These are phyloP conservation scores for Polypterus senegalus DNA, from an alignment of 2,113 vertebrate genomes.

Conservation along the genomic window DNA sequence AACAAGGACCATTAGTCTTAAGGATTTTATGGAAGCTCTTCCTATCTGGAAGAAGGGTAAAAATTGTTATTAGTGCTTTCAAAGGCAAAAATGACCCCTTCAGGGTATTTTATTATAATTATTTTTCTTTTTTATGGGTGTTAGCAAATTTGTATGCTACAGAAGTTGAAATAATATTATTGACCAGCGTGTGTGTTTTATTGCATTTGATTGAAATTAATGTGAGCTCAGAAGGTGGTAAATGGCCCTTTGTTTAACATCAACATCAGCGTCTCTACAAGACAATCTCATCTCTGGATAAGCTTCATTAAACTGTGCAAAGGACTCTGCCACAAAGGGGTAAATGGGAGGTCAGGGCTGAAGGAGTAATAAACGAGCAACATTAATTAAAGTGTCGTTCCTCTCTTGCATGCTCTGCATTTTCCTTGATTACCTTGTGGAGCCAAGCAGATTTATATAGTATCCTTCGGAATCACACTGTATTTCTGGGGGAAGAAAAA, in stretches of 20 bases:
- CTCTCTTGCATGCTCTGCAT: conserved; percentile 27
- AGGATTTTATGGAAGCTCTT: not conserved
- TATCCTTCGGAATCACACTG: conserved; percentile 2
- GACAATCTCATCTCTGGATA: not conserved
- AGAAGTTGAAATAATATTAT: not conserved
- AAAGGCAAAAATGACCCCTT: no score
- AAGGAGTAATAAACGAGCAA: conserved; percentile 18
- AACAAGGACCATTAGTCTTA: not conserved
- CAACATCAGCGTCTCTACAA: not conserved
- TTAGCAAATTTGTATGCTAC: not conserved
- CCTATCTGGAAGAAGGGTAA: not conserved
- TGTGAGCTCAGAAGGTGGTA: not conserved
- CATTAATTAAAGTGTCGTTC: conserved; percentile 21
- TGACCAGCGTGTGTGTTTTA: not conserved
- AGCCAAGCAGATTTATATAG: conserved; percentile 20
- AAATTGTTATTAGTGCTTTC: no score
- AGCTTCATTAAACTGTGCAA: not conserved
- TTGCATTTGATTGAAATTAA: not conserved
- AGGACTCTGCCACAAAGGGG: not conserved
- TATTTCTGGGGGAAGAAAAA: conserved; percentile 18
- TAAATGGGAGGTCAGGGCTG: conserved; percentile 23
- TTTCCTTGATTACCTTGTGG: conserved; percentile 21
- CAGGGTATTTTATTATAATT: no score
- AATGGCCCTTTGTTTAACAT: not conserved
- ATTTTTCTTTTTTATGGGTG: no score